Evolutionary conservation across 2,888 invertebrate species (phyloP), one percentile per base, ranked within the genome.

Genomic region (Molorchus minor): DNA sequence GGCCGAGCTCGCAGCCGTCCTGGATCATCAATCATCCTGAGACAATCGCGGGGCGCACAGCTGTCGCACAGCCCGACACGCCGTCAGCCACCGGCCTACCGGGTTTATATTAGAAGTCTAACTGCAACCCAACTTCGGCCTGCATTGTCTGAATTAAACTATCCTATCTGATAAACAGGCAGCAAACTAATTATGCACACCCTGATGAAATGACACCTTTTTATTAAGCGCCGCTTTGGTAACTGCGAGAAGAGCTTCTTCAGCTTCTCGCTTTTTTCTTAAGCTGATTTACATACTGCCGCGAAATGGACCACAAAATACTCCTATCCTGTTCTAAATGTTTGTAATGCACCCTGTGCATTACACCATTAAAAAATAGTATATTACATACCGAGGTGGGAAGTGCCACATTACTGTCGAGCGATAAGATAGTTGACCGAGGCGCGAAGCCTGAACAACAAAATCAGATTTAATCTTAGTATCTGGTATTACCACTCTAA

Each of bases 21-120:
- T 81, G 79, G 81, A 83, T 85, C 85, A 85, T 85, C 85, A 85
- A 85, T 85, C 85, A 85, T 85, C 75, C 80, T 75, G 80, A 81
- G 81, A 82, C 85, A 85, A 85, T 85, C 84, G 84, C 82, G 82
- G 81, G 79, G 81, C 80, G 82, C 83, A 83, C 84, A 84, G 84
- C 84, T 85, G 84, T 84, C 83, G 83, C 82, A 82, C 81, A 76
- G 75, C 74, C 76, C 76, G 63, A 64, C 67, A 62, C 64, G 61
- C 63, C 71, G 71, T 75, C 74, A 77, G 75, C 77, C 77, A 77
- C 76, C 77, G 77, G 75, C 74, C 76, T 75, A 75, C 77, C 68
- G 74, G 76, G 76, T 76, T 75, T 76, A 76, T 77, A 75, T 75
- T 73, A 75, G 75, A 75, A 76, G 74, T 72, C 73, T 73, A 75